Base-by-base conservation (phyloP, 1,140 invertebrate genomes). In the Drosophila paulistorum region DNA sequence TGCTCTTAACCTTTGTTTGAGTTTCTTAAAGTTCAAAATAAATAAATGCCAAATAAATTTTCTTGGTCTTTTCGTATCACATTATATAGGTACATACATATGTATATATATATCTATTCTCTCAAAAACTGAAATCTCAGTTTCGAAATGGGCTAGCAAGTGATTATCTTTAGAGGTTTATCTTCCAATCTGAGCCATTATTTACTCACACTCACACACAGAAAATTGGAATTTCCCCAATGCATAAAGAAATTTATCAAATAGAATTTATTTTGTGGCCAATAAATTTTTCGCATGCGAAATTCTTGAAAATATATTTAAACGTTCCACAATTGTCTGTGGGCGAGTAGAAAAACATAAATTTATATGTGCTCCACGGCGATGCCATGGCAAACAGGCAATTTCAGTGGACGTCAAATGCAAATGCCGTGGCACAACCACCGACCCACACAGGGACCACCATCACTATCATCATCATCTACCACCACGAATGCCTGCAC, bases 261-360 rank as follows among this genome's bases (percentile, higher is more conserved):
- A 72, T 66, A 20, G 45, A 82, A 84, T 85, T 83, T 77, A 77
- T 85, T 80, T 74, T 68, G 42, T 61, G 65, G 54, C 78, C 57
- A 69, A 86, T 81, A 85, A 81, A 86, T 86, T 72, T 73, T 42
- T 60, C 58, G n/a, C 73, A 64, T 51, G 55, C 37, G 41, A 68
- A 74, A 65, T 66, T 65, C 70, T 68, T 51, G 74, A 84, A 85
- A 20, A 59, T 37, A 33, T 26, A 33, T 30, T 17, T 55, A 37
- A 39, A 39, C 11, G 10, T 39, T 39, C 37, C 37, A 30, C 30
- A 39, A 39, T 39, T 39, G 37, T 39, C 37, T 39, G 37, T 37
- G 35, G 30, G 30, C 26, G 6, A 30, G 26, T 30, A 11, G 11
- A 71, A 68, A 75, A 69, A 55, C 51, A 65, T 11, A 55, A 87